phyloP scores from a whole-genome alignment of 1,140 invertebrate species.

The Drosophila murphyi region DNA sequence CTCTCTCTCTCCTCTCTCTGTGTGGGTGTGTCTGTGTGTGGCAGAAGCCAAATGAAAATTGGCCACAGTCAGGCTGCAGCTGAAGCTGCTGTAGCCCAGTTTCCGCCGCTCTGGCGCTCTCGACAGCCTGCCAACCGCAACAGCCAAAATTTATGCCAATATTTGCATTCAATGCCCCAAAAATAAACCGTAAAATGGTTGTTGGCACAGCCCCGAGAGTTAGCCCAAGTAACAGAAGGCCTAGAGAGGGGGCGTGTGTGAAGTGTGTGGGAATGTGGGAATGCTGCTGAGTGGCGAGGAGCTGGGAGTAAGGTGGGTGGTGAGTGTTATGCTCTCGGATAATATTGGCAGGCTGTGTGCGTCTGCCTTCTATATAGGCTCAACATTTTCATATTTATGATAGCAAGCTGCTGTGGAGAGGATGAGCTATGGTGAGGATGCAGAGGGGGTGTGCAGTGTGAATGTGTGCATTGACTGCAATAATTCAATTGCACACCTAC shows the following conservation, averaged over 20 bases:
- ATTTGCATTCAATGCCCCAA: conserved; percentile 82
- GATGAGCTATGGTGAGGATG: neutral
- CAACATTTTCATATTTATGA: conserved; percentile 81
- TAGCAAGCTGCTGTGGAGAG: conserved; percentile 10
- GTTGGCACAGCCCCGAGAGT: conserved; percentile 38
- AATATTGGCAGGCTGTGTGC: conserved; percentile 29
- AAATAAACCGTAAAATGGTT: conserved; percentile 80
- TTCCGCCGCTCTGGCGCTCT: neutral
- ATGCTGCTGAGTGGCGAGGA: neutral
- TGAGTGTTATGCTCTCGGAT: neutral
- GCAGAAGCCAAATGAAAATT: conserved; percentile 52
- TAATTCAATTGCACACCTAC: conserved; percentile 83
- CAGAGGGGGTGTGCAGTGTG: conserved; percentile 19
- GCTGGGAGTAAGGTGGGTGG: neutral
- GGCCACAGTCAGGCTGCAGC: conserved; percentile 29
- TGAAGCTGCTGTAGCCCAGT: conserved; percentile 1
- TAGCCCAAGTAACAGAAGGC: conserved; percentile 2
- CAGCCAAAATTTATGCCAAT: conserved; percentile 80
- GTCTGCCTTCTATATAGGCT: conserved; percentile 38
- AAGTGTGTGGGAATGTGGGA: neutral
- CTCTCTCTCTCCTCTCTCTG: too few species aligned
- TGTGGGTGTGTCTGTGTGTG: conserved; percentile 18
- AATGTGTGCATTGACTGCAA: conserved; percentile 79
- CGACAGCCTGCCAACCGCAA: conserved; percentile 58
- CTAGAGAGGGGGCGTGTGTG: neutral